phyloP scores from a whole-genome alignment of 2,888 invertebrate genomes.

The Monopis laevigella region DNA sequence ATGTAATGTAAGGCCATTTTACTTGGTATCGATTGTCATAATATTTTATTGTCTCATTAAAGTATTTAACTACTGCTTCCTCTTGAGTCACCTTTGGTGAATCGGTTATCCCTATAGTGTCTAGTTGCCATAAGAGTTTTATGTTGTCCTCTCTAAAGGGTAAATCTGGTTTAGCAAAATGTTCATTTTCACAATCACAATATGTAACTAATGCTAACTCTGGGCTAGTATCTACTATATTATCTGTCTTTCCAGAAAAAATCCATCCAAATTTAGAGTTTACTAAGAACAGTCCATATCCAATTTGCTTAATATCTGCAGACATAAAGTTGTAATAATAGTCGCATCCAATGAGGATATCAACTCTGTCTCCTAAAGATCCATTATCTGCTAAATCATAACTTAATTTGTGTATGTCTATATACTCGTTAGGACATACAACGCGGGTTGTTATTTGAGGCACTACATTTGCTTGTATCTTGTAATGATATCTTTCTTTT shows the following conservation, averaged over 20 bases:
- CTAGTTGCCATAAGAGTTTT: conserved; percentile 20
- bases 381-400: conserved; percentile 3
- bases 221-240: neutral
- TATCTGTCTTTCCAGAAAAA: neutral
- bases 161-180: conserved; percentile 16
- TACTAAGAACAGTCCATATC: neutral
- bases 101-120: conserved; percentile 22
- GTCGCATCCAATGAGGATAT: conserved; percentile 1
- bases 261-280: conserved; percentile 6
- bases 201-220: conserved; percentile 5
- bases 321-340: neutral
- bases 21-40: conserved; percentile 16
- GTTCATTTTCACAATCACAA: neutral
- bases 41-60: conserved; percentile 16
- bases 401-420: neutral
- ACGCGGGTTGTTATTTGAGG: neutral
- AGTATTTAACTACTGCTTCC: conserved; percentile 18
- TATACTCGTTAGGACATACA: neutral
- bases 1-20: conserved; percentile 20
- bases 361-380: neutral
- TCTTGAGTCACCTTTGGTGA: conserved; percentile 17
- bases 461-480: neutral
- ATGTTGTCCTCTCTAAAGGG: conserved; percentile 5
- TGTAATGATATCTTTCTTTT: neutral
- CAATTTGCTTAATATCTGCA: neutral